These are phyloP conservation scores for Malurus elegans DNA, from an alignment of 2,113 vertebrate genomes.

Conservation along the genomic window DNA sequence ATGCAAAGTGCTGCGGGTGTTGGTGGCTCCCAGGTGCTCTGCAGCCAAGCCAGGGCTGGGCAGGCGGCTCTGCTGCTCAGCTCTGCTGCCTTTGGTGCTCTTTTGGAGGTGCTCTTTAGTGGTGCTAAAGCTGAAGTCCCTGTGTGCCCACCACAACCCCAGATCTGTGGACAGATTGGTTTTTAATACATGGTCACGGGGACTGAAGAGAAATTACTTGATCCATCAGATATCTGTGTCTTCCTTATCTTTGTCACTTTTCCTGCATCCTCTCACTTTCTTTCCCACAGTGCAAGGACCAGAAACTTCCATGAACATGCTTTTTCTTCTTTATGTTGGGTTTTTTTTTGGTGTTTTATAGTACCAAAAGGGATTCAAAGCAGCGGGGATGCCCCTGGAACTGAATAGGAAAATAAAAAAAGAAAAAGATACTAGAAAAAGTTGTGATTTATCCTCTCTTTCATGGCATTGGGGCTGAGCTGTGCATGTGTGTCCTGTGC, in stretches of 20 bases:
- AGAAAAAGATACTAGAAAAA: background rate
- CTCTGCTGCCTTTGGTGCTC: background rate
- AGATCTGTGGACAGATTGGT: background rate
- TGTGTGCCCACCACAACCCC: background rate
- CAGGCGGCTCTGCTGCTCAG: background rate
- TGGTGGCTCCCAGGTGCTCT: conserved; percentile 19
- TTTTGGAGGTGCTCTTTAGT: conserved; percentile 35
- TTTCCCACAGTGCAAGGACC: background rate
- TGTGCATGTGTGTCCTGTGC: background rate
- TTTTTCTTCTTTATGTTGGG: background rate
- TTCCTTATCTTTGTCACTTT: background rate
- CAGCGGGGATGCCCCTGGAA: conserved; percentile 26
- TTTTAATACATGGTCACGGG: background rate
- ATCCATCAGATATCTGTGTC: background rate
- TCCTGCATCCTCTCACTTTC: background rate
- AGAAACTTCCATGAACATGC: background rate
- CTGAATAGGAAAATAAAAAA: background rate
- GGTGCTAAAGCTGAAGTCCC: conserved; percentile 45
- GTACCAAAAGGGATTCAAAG: conserved; percentile 4
- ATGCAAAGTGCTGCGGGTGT: conserved; percentile 5
- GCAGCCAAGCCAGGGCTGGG: background rate
- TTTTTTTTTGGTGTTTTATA: background rate
- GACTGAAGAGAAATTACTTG: conserved; percentile 20
- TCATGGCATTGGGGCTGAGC: background rate
- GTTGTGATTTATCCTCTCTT: background rate